Base-by-base conservation (phyloP, 2,888 invertebrate species). In the Bedellia somnulentella region DNA sequence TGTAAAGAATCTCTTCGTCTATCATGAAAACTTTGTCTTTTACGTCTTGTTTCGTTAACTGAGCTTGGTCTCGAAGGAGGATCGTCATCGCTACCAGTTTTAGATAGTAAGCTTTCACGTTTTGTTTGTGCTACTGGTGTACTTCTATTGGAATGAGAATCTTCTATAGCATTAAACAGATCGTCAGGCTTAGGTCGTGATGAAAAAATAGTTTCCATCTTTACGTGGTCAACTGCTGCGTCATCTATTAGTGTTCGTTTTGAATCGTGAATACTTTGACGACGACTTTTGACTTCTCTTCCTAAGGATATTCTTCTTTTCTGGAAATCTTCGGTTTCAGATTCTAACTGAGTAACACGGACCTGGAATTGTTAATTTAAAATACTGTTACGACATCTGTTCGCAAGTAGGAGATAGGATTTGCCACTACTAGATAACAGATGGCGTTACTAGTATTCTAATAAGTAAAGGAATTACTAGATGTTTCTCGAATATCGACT, bases 11-110 rank as follows among this genome's bases (percentile, higher is more conserved):
- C 47, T 3, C 79, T 54, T 22, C 53, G 57, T 27, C 59, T 32
- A 31, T 79, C 61, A 40, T 62, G 57, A 0, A 48, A 44, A 42
- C 76, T 76, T 39, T 68, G 76, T 1, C 76, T 57, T 0, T 68
- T 54, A 1, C 52, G 56, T 0, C 71, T 58, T n/a, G 52, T 43
- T 5, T 55, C 57, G 30, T 40, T 26, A 31, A 57, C 63, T 37
- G 66, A 63, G 45, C 54, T 52, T 5, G 59, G 54, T 2, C 62
- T 49, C 2, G 64, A 56, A 2, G 39, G 15, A 4, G 15, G 9
- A 11, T 57, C 56, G 2, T 58, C 62, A 1, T 57, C 58, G 29
- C 43, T 47, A 9, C 54, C 52, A 38, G 52, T 51, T 59, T n/a
- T n/a, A n/a, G n/a, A n/a, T n/a, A n/a, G 23, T n/a, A n/a, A 23